Conservation (phyloP, 1,140 invertebrate species). For the Drosophila hydei region DNA sequence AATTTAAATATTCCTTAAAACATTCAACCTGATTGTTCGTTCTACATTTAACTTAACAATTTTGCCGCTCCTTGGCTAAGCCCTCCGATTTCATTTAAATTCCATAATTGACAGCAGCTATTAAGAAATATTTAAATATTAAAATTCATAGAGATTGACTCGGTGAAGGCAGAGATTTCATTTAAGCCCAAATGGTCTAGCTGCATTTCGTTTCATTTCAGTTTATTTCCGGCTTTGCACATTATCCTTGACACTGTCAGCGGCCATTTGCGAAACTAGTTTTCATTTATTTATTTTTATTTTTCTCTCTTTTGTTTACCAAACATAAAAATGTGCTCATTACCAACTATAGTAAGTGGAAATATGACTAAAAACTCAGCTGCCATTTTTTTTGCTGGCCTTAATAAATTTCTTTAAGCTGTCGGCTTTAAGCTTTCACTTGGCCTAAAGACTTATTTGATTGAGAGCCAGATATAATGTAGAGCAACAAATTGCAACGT, state of each 20-base stretch:
- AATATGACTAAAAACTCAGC: constrained; percentile 13
- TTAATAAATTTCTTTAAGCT: constrained; percentile 2
- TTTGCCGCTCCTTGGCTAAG: no score
- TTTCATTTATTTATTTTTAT: constrained; percentile 41
- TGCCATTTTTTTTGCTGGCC: constrained; percentile 19
- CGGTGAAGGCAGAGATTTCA: background rate
- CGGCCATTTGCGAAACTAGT: constrained; percentile 46
- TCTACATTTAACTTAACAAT: no score
- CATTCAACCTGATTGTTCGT: no score
- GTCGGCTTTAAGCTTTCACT: background rate
- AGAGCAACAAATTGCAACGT: constrained; percentile 4
- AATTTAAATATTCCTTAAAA: no score
- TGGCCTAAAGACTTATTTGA: background rate
- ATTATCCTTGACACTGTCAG: constrained; percentile 75
- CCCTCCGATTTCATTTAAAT: no score
- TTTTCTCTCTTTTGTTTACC: constrained; percentile 5
- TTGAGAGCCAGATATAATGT: background rate
- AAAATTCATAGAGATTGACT: background rate
- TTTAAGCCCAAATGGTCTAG: constrained; percentile 11
- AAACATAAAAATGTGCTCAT: constrained; percentile 70
- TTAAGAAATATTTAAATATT: background rate
- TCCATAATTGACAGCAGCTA: no score
- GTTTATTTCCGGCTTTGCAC: constrained; percentile 46
- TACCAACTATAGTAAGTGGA: constrained; percentile 22
- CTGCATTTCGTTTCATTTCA: constrained; percentile 8